phyloP scores from a whole-genome alignment of 1,140 invertebrate genomes.

The Protaetia brevitarsis region DNA sequence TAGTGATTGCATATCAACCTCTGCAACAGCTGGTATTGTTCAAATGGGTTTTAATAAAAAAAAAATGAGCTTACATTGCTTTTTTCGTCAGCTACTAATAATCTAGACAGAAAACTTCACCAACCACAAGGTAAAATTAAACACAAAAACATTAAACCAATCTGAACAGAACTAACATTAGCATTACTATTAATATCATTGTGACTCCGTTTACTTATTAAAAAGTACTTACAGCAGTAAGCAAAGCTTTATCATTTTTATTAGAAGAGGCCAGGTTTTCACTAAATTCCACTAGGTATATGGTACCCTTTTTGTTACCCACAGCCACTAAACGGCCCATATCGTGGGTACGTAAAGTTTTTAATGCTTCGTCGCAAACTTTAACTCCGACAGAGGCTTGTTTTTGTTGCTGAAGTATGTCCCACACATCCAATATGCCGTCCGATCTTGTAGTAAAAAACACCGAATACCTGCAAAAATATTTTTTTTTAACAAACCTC shows the following conservation, averaged over 20 bases:
- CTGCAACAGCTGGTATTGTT: too few species aligned
- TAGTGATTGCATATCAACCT: too few species aligned
- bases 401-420: slow-evolving; percentile 81
- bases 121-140: too few species aligned
- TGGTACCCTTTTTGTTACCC: slow-evolving; percentile 79
- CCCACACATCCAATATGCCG: slow-evolving; percentile 88
- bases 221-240: slow-evolving; percentile 85
- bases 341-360: slow-evolving; percentile 52
- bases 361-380: slow-evolving; percentile 64
- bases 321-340: slow-evolving; percentile 76
- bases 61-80: too few species aligned
- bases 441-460: slow-evolving; percentile 85
- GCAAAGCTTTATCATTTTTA: slow-evolving; percentile 83
- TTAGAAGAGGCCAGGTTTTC: slow-evolving; percentile 74
- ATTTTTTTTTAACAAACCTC: too few species aligned
- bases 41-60: too few species aligned
- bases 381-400: slow-evolving; percentile 81
- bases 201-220: too few species aligned
- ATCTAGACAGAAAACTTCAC: too few species aligned
- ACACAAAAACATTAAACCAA: too few species aligned
- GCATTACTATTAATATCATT: too few species aligned
- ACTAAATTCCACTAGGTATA: slow-evolving; percentile 82
- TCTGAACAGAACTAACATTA: too few species aligned
- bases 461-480: slow-evolving; percentile 74
- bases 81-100: too few species aligned